Evolutionary conservation across 1,140 invertebrate species (phyloP).

Genomic region (Drosophila ironensis): DNA sequence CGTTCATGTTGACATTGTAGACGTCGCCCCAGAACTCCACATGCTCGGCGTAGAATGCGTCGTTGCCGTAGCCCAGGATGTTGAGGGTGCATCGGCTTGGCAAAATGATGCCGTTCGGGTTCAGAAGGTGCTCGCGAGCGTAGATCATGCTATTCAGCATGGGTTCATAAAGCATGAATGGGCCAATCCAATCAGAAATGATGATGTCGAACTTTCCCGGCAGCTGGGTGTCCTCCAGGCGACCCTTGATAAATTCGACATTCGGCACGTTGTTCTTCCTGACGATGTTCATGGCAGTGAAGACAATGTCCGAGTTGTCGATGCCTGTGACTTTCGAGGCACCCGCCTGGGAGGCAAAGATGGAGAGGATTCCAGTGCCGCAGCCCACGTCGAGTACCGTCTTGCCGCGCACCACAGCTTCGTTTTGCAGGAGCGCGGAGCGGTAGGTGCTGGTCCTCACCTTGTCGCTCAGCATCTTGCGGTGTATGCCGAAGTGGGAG

Average conservation of each 20-base stretch:
- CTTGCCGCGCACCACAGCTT: conserved; percentile 87
- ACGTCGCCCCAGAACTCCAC: conserved; percentile 97
- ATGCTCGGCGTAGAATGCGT: conserved; percentile 88
- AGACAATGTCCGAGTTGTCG: conserved; percentile 94
- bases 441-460: conserved; percentile 95
- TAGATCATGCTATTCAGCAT: conserved; percentile 97
- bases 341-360: conserved; percentile 97
- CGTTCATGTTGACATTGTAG: conserved; percentile 98
- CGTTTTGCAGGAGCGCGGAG: conserved; percentile 95
- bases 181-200: conserved; percentile 99
- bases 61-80: conserved; percentile 94
- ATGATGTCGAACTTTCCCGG: conserved; percentile 96
- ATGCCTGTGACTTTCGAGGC: conserved; percentile 95
- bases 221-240: conserved; percentile 94
- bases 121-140: conserved; percentile 95
- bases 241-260: conserved; percentile 88
- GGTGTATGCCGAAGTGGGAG: conserved; percentile 98
- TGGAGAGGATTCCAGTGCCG: conserved; percentile 96
- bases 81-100: conserved; percentile 96
- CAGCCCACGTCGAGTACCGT: conserved; percentile 96
- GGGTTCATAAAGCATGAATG: conserved; percentile 98
- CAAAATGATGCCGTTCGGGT: conserved; percentile 87
- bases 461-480: conserved; percentile 93
- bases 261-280: conserved; percentile 87
- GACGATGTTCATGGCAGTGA: conserved; percentile 91